A percentile compares a stretch with the other conserved stretches of the same genome.
These are phyloP conservation scores for Cichlasoma orientale DNA, from an alignment of 2,797 vertebrate genomes.

Conservation along the genomic window DNA sequence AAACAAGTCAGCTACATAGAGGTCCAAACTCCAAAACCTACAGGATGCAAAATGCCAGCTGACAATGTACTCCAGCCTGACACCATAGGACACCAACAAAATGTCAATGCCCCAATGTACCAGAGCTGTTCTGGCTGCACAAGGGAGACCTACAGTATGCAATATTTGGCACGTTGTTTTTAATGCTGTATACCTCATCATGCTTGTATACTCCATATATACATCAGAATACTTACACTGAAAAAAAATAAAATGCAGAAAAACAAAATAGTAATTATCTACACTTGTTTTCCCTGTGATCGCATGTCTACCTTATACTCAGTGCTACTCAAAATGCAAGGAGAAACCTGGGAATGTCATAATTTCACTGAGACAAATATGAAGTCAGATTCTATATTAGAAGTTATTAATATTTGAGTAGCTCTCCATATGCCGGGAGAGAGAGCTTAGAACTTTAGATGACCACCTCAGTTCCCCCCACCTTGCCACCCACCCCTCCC, in stretches of 20 bases:
- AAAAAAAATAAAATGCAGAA: neutral
- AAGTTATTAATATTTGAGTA: constrained; percentile 77
- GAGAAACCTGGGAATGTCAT: constrained; percentile 44
- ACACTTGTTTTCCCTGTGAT: neutral
- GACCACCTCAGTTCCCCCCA: constrained; percentile 36
- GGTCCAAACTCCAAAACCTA: neutral
- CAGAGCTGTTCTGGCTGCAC: neutral
- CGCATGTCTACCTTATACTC: constrained; percentile 10
- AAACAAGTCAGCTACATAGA: neutral
- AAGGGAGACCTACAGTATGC: neutral
- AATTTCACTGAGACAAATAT: constrained; percentile 63
- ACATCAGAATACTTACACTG: neutral
- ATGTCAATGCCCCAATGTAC: neutral
- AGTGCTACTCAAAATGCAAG: constrained; percentile 24
- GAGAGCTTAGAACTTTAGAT: constrained; percentile 39
- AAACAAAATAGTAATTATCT: neutral
- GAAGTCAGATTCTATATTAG: constrained; percentile 77
- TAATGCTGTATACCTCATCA: neutral
- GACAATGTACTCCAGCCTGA: neutral
- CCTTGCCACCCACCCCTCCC: neutral
- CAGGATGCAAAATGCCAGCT: neutral
- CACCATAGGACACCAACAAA: neutral
- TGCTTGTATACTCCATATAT: neutral
- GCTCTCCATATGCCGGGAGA: constrained; percentile 50
- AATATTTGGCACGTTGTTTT: neutral